Evolutionary conservation across 2,113 vertebrate genomes (phyloP).

Genomic region (Gallinago undulata): DNA sequence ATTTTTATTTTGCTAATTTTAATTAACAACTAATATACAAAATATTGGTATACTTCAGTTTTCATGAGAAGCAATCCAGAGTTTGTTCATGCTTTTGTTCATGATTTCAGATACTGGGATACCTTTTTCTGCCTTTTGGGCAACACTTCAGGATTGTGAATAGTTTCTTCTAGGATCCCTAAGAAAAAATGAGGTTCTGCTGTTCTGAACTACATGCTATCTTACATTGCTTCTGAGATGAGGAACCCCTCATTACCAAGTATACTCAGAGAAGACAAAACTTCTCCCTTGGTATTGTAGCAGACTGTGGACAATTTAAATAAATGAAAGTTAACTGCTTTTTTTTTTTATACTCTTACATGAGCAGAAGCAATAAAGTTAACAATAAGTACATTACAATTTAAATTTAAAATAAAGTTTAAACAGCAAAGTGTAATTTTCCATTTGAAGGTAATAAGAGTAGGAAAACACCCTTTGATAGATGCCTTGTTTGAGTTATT

Average conservation of each 20-base stretch:
- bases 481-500: background rate
- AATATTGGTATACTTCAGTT: background rate
- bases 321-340: background rate
- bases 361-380: background rate
- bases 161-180: background rate
- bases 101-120: background rate
- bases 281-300: background rate
- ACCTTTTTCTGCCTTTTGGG: background rate
- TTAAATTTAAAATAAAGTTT: background rate
- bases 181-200: background rate
- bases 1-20: background rate
- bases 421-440: background rate
- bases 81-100: background rate
- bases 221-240: background rate
- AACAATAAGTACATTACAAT: background rate
- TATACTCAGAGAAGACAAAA: background rate
- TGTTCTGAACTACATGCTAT: background rate
- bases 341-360: background rate
- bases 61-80: background rate
- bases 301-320: background rate
- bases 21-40: background rate
- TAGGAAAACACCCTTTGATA: background rate
- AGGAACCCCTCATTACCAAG: background rate
- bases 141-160: background rate
- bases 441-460: background rate